Base-by-base conservation (phyloP, 2,888 invertebrate genomes). In the Deroplatys truncata region DNA sequence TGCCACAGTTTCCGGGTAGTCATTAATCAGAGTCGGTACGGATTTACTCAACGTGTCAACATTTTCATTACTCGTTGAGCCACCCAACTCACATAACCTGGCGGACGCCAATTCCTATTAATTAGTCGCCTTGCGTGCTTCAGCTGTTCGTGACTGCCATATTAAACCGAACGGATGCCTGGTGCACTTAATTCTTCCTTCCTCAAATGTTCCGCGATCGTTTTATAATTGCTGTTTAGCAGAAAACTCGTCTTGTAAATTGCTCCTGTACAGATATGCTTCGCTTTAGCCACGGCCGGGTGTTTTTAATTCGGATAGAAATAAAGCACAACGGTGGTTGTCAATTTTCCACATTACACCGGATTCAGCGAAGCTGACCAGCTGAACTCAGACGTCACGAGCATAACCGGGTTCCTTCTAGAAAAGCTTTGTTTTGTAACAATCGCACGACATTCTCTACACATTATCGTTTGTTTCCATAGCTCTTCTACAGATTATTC, bases 41-140 rank as follows among this genome's bases (percentile, higher is more conserved):
- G 56, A 25, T 72, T 72, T 72, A 20, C 25, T 72, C 56, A 86
- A 86, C 29, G 56, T 86, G 86, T 86, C 86, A 86, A 86, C 28
- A 25, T 29, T 86, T 82, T 86, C 82, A 82, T 28, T 82, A 86
- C 25, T 13, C 72, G 86, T 28, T 43, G 43, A 29, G 56, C 56
- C 56, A 72, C 9, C 15, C 29, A 10, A 82, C 86, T 85, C 49
- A 28, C 85, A n/a, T 85, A 72, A 20, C 56, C 56, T 25, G 56
- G 56, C 56, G 56, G 56, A 72, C 56, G 56, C 35, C n/a, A 43
- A 85, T 85, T 49, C 43, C 85, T 86, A 20, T 86, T 86, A 86
- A 86, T 86, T 86, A 86, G 82, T 72, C 72, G 86, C 56, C 82
- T 28, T 85, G 86, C 86, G 86, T 86, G 86, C 20, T 72, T 28